Conservation (phyloP, 2,113 vertebrate genomes). For the Collichthys lucidus region DNA sequence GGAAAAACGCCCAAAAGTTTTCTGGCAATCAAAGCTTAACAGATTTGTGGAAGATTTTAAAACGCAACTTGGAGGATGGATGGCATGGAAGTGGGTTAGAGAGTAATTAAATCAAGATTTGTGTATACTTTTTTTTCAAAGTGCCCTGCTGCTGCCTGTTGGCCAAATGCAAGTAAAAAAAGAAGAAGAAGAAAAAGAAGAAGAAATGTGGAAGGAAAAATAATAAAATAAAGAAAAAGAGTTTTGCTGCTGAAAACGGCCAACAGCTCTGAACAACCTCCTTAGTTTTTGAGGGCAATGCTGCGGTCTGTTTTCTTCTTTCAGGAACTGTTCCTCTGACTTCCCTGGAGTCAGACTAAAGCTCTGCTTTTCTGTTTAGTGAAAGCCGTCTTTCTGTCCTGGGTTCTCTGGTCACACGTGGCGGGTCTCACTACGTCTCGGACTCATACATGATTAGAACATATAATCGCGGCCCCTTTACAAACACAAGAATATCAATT, state of each 20-base stretch:
- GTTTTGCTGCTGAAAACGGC: slow-evolving; percentile 23
- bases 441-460: slow-evolving; percentile 43
- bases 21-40: slow-evolving; percentile 34
- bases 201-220: slow-evolving; percentile 1
- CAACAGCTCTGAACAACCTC: slow-evolving; percentile 18
- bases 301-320: slow-evolving; percentile 21
- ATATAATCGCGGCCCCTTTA: slow-evolving; percentile 56
- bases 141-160: slow-evolving; percentile 29
- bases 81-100: slow-evolving; percentile 28
- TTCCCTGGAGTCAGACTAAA: slow-evolving; percentile 19
- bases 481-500: slow-evolving; percentile 78
- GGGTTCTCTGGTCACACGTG: slow-evolving; percentile 50
- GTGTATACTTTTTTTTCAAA: slow-evolving; percentile 34
- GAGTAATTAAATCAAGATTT: slow-evolving; percentile 67
- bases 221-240: slow-evolving; percentile 12
- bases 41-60: slow-evolving; percentile 50
- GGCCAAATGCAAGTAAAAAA: slow-evolving; percentile 7
- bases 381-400: slow-evolving; percentile 52
- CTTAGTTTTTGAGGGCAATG: slow-evolving; percentile 16
- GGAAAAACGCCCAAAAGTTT: slow-evolving; percentile 12
- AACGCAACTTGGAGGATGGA: slow-evolving; percentile 25
- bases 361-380: slow-evolving; percentile 16
- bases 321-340: slow-evolving; percentile 6
- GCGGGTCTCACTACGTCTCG: slow-evolving; percentile 18
- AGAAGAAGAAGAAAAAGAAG: not conserved